phyloP scores from a whole-genome alignment of 2,113 vertebrate species.

The Orthonyx spaldingii region DNA sequence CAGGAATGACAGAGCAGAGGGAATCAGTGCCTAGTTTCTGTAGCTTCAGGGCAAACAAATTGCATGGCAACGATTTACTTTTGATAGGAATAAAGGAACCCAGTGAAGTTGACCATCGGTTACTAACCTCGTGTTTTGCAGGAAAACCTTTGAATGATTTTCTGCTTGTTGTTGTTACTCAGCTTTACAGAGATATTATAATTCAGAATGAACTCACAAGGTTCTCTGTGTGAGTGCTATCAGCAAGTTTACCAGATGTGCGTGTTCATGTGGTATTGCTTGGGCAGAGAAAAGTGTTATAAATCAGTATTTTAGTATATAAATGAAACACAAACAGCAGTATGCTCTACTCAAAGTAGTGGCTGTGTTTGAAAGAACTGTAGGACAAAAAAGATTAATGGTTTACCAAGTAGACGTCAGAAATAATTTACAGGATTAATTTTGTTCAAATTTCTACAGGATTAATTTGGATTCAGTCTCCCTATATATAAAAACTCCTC shows the following conservation, averaged over 20 bases:
- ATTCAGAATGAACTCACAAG: neutral
- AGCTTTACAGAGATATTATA: neutral
- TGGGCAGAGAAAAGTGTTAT: neutral
- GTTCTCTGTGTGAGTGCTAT: neutral
- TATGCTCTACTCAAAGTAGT: neutral
- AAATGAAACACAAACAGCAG: neutral
- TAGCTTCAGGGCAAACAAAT: constrained; percentile 35
- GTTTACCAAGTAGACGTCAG: neutral
- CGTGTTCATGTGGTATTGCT: neutral
- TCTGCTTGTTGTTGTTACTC: neutral
- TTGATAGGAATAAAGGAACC: constrained; percentile 35
- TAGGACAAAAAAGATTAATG: neutral
- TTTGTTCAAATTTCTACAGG: neutral
- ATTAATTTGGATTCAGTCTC: neutral
- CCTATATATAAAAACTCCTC: neutral
- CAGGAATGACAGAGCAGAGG: constrained; percentile 24
- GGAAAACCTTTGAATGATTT: constrained; percentile 35
- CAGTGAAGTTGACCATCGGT: neutral
- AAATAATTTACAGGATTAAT: neutral
- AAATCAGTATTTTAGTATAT: neutral
- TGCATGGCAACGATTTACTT: neutral
- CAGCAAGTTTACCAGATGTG: neutral
- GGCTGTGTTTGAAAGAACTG: neutral
- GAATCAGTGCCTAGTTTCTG: neutral
- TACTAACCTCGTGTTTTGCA: neutral